Evolutionary conservation across 2,888 invertebrate species (phyloP), one percentile per base, ranked within the genome.

Genomic region (Phengaris arion): DNA sequence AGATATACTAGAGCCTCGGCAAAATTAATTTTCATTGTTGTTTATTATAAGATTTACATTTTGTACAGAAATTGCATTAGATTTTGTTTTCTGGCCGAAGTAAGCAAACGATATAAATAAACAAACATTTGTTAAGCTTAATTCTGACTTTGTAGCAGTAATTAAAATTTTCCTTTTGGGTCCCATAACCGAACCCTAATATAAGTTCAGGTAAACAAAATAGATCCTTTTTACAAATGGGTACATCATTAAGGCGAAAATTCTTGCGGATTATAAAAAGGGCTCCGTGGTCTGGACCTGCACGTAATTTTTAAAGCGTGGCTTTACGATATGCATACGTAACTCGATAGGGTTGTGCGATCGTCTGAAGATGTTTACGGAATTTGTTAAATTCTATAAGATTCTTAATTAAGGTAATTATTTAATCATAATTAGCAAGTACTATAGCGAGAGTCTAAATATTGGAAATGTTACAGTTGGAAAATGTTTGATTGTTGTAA

Each of bases 211-310:
- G 87, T 84, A 87, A 85, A 85, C 82, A 79, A 82, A 86, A 87
- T 85, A 86, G 84, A 85, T 85, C 86, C 87, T 86, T 87, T 82
- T 82, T 83, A 87, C 85, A 85, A 90, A 89, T 85, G 87, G 86
- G 84, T 86, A 86, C 84, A 88, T 89, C 87, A 89, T 92, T 90
- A 89, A 83, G 85, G 86, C 83, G 85, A 85, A 84, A 85, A 89
- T 90, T 89, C 90, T 90, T 89, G 81, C 85, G 91, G 93, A 92
- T 92, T 93, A 92, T 88, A 87, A 90, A 89, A 90, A 87, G 89
- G 88, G 83, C 81, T 76, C 78, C 80, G 82, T 79, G 84, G 81
- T 83, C 83, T 85, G 83, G 81, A 79, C 81, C 83, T 83, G 84
- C 86, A 85, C 83, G 87, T 88, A 89, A 90, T 92, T 91, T 92